These are phyloP conservation scores for Panagrolaimus sp. DNA, from an alignment of 1,140 invertebrate species.

Conservation along the genomic window DNA sequence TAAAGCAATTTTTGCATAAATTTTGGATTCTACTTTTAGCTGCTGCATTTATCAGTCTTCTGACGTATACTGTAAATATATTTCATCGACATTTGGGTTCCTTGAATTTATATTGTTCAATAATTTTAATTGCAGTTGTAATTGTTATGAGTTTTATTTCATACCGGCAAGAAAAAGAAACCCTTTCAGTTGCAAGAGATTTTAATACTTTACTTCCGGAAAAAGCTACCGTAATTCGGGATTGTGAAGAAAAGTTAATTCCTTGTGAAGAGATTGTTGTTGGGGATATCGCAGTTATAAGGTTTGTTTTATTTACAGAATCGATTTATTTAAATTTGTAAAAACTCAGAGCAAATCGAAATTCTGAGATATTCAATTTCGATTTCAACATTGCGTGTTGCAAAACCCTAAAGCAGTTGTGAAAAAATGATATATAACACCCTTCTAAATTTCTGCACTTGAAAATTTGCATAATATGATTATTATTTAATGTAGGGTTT, in stretches of 20 bases:
- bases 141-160: slow-evolving; percentile 42
- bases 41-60: slow-evolving; percentile 36
- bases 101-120: slow-evolving; percentile 42
- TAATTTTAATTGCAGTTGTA: slow-evolving; percentile 42
- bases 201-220: slow-evolving; percentile 62
- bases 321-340: no score
- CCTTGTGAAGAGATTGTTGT: slow-evolving; percentile 39
- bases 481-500: no score
- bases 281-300: slow-evolving; percentile 39
- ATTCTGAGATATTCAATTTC: no score
- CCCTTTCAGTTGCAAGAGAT: slow-evolving; percentile 29
- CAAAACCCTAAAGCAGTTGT: no score
- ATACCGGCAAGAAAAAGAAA: slow-evolving; percentile 41
- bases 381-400: no score
- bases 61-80: slow-evolving; percentile 43
- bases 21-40: slow-evolving; percentile 46
- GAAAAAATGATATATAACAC: no score
- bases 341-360: no score
- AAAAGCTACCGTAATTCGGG: slow-evolving; percentile 67
- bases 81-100: slow-evolving; percentile 28
- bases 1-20: slow-evolving; percentile 42
- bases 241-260: slow-evolving; percentile 38
- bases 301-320: no score
- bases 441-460: no score
- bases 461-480: no score